Evolutionary conservation across 2,888 invertebrate species (phyloP).

Genomic region (Miltochrista miniata): DNA sequence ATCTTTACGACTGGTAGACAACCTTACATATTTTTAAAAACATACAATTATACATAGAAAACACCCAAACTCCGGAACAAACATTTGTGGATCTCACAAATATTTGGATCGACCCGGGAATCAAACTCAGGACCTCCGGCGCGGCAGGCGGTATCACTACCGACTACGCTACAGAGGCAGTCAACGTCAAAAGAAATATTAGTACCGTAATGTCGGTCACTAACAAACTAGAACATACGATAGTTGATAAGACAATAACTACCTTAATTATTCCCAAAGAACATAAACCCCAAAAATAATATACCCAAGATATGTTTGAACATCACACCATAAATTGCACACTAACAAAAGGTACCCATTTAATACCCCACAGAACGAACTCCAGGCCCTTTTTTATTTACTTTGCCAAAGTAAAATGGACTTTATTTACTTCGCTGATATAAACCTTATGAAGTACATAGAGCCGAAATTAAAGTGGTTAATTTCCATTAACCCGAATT

Average conservation of each 20-base stretch:
- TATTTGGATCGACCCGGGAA: too few relatives aligned
- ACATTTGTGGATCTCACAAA: too few relatives aligned
- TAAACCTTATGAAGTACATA: conserved; percentile 16
- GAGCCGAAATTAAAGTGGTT: conserved; percentile 28
- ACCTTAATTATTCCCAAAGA: not conserved
- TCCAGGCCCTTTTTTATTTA: not conserved
- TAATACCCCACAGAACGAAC: not conserved
- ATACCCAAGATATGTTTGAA: not conserved
- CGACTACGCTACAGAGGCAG: too few relatives aligned
- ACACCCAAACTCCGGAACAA: too few relatives aligned
- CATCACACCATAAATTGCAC: not conserved
- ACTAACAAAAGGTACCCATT: not conserved
- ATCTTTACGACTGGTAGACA: too few relatives aligned
- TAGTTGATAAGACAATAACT: not conserved
- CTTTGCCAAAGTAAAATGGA: not conserved
- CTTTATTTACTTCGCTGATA: not conserved
- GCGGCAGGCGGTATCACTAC: too few relatives aligned
- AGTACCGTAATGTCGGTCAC: too few relatives aligned
- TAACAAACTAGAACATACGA: not conserved
- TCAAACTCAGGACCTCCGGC: too few relatives aligned
- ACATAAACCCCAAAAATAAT: not conserved
- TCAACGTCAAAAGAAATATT: too few relatives aligned
- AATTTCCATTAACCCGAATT: conserved; percentile 36
- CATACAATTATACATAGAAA: too few relatives aligned
- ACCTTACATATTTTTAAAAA: too few relatives aligned